These are phyloP conservation scores for Drosophila yakuba DNA, from an alignment of 1,140 invertebrate species.

Conservation along the genomic window DNA sequence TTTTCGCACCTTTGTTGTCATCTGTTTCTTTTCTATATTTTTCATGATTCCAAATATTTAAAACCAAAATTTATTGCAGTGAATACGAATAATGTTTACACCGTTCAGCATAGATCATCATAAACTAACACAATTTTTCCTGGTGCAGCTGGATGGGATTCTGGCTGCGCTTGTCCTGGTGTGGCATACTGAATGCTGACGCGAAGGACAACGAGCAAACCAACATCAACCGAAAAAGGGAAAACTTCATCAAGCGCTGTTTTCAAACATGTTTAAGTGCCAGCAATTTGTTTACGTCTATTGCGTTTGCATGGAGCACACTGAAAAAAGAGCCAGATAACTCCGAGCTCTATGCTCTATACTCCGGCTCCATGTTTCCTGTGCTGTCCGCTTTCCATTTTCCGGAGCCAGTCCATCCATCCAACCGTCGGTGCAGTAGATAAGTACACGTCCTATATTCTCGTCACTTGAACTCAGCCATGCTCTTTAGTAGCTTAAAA, in stretches of 20 bases:
- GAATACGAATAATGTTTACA: not conserved
- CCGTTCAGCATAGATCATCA: not conserved
- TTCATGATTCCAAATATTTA: no score
- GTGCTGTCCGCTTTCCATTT: conserved; percentile 1
- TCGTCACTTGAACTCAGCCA: conserved; percentile 69
- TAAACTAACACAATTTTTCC: not conserved
- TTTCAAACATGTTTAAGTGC: conserved; percentile 76
- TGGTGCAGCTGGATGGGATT: conserved; percentile 11
- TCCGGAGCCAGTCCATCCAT: not conserved
- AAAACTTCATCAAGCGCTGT: conserved; percentile 72
- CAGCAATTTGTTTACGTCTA: conserved; percentile 74
- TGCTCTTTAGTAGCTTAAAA: conserved; percentile 75
- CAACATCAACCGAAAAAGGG: conserved; percentile 49
- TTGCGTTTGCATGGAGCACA: conserved; percentile 47
- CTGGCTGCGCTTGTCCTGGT: conserved; percentile 11
- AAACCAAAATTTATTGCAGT: no score
- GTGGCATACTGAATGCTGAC: conserved; percentile 38
- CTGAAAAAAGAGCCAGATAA: conserved; percentile 23
- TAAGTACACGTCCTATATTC: conserved; percentile 62
- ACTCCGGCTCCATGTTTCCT: conserved; percentile 7
- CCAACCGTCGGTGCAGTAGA: conserved; percentile 36
- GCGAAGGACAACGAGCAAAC: conserved; percentile 12
- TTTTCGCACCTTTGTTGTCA: not conserved
- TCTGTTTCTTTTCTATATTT: no score
- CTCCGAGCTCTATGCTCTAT: conserved; percentile 6